Conservation (phyloP, 2,888 invertebrate species). For the Sabellastarte sp. region DNA sequence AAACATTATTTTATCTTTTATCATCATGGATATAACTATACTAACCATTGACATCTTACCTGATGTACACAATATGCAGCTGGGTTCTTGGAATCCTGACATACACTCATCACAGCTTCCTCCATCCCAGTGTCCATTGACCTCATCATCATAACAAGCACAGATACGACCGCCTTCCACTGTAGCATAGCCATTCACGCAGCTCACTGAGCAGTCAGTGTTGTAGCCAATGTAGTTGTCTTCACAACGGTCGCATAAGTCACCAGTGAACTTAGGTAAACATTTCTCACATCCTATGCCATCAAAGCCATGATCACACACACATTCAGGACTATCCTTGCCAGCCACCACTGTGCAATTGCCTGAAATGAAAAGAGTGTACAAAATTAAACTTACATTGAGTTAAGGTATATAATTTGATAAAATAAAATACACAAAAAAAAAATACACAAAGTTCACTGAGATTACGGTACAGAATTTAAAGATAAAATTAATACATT, state of each 20-base stretch:
- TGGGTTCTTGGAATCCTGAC: slow-evolving; percentile 37
- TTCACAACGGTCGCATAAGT: slow-evolving; percentile 34
- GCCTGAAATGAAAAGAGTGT: slow-evolving; percentile 24
- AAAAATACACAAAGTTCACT: no score
- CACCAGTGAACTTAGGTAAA: slow-evolving; percentile 28
- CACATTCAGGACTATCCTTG: slow-evolving; percentile 32
- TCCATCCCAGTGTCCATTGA: slow-evolving; percentile 40
- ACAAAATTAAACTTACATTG: no score
- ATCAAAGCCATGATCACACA: slow-evolving; percentile 41
- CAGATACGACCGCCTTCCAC: slow-evolving; percentile 36
- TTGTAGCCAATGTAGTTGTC: slow-evolving; percentile 39
- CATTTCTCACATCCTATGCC: slow-evolving; percentile 35
- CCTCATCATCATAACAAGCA: slow-evolving; percentile 35
- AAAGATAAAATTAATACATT: no score
- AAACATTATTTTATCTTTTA: no score
- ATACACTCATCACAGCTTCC: slow-evolving; percentile 36
- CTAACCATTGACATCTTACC: background rate
- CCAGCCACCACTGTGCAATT: slow-evolving; percentile 31
- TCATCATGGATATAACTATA: no score
- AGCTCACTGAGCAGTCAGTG: slow-evolving; percentile 34
- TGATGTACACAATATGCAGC: background rate
- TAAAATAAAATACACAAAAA: no score
- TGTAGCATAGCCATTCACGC: slow-evolving; percentile 38
- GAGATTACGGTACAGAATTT: no score
- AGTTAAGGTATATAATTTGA: no score